These are phyloP conservation scores for Adineta ricciae DNA, from an alignment of 2,888 invertebrate species.

Conservation along the genomic window DNA sequence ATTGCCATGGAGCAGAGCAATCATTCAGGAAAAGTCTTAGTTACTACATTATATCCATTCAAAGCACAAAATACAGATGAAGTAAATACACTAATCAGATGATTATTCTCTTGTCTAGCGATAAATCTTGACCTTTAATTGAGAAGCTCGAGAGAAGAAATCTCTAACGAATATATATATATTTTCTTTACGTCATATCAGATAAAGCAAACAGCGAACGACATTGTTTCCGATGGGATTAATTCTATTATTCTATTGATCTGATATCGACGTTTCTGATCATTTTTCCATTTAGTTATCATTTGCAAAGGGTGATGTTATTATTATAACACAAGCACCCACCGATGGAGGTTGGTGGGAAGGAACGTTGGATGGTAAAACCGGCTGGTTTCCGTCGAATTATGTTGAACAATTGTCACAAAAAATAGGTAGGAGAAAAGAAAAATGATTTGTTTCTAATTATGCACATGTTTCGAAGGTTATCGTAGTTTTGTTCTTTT, in stretches of 20 bases:
- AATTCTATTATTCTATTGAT: not conserved
- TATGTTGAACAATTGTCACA: slow-evolving; percentile 69
- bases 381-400: slow-evolving; percentile 97
- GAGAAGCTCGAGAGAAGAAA: not conserved
- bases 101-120: not conserved
- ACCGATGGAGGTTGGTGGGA: slow-evolving; percentile 99
- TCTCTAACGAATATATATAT: not conserved
- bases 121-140: not conserved
- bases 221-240: not conserved
- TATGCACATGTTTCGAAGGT: too few relatives aligned
- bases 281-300: slow-evolving; percentile 60
- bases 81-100: not conserved
- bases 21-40: not conserved
- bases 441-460: too few relatives aligned
- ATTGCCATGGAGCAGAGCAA: not conserved
- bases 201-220: not conserved
- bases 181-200: not conserved
- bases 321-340: slow-evolving; percentile 77
- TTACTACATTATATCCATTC: not conserved
- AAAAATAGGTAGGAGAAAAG: not conserved
- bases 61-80: slow-evolving; percentile 20
- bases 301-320: slow-evolving; percentile 87
- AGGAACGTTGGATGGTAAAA: slow-evolving; percentile 82
- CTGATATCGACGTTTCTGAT: too few relatives aligned
- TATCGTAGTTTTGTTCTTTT: too few relatives aligned